These are phyloP conservation scores for Bembecia ichneumoniformis DNA, from an alignment of 2,888 invertebrate genomes.

Conservation along the genomic window DNA sequence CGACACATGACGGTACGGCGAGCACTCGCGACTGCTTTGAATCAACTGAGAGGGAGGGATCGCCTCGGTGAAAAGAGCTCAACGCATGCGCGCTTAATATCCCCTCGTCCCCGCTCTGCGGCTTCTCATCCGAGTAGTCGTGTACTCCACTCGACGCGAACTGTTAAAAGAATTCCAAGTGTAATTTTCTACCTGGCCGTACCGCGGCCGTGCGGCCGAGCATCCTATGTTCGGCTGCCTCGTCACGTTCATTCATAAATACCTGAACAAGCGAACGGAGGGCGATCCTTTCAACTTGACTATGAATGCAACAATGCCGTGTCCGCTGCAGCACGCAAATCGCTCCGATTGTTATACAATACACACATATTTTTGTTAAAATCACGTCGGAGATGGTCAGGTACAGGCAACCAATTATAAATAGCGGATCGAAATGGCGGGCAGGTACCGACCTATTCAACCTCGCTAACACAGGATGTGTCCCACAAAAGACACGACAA, in stretches of 20 bases:
- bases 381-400: slow-evolving; percentile 49
- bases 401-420: slow-evolving; percentile 57
- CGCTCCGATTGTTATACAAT: slow-evolving; percentile 49
- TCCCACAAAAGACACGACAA: slow-evolving; percentile 34
- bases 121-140: slow-evolving; percentile 57
- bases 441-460: slow-evolving; percentile 40
- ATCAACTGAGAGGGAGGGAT: slow-evolving; percentile 66
- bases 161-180: slow-evolving; percentile 67
- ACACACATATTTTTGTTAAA: slow-evolving; percentile 46
- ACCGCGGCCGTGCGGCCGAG: slow-evolving; percentile 48
- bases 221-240: slow-evolving; percentile 48
- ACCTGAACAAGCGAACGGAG: slow-evolving; percentile 42
- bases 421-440: slow-evolving; percentile 36
- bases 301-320: slow-evolving; percentile 27
- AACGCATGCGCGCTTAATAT: slow-evolving; percentile 63
- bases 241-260: slow-evolving; percentile 72
- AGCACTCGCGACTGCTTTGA: slow-evolving; percentile 53
- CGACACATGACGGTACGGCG: slow-evolving; percentile 76
- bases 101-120: slow-evolving; percentile 69
- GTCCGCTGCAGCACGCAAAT: slow-evolving; percentile 39
- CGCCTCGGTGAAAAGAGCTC: slow-evolving; percentile 49
- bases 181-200: slow-evolving; percentile 68
- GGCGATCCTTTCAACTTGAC: slow-evolving; percentile 36
- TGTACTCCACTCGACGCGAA: slow-evolving; percentile 59
- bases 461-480: slow-evolving; percentile 59